Percentiles rank a stretch among this genome's conserved stretches.
These are phyloP conservation scores for Drosophila ficusphila DNA, from an alignment of 1,140 invertebrate genomes.

Conservation along the genomic window DNA sequence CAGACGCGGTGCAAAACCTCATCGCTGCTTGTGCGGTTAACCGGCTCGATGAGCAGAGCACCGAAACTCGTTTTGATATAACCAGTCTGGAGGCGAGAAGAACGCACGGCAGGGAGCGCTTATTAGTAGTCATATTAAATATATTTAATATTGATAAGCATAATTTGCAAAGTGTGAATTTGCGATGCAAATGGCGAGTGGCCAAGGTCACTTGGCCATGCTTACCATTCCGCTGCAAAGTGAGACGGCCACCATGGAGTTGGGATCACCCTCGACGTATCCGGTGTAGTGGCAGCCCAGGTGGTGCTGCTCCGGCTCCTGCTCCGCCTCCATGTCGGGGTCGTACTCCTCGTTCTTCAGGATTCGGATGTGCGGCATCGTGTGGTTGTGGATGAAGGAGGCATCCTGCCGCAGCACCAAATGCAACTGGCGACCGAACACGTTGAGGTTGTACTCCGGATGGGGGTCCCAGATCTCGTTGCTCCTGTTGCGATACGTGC, in stretches of 20 bases:
- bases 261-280: constrained; percentile 87
- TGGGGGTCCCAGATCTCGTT: constrained; percentile 90
- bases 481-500: constrained; percentile 87
- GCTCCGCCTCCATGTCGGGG: constrained; percentile 72
- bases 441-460: constrained; percentile 88
- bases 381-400: constrained; percentile 85
- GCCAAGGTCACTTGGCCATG: constrained; percentile 63
- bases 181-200: constrained; percentile 46
- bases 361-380: constrained; percentile 86
- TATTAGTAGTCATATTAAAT: constrained; percentile 79
- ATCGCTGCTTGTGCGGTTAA: constrained; percentile 83
- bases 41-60: constrained; percentile 88
- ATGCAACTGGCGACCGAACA: constrained; percentile 86
- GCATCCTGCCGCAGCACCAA: constrained; percentile 86
- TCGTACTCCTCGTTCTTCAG: constrained; percentile 76
- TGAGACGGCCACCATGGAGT: constrained; percentile 88
- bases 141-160: constrained; percentile 74
- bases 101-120: constrained; percentile 5
- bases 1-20: constrained; percentile 76
- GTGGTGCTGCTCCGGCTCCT: constrained; percentile 67
- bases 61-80: constrained; percentile 87
- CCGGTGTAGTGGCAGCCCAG: constrained; percentile 90
- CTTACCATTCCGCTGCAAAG: constrained; percentile 91
- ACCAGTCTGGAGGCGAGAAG: constrained; percentile 85
- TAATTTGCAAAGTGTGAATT: constrained; percentile 67